phyloP scores from a whole-genome alignment of 2,113 vertebrate genomes.

The Alces alces region DNA sequence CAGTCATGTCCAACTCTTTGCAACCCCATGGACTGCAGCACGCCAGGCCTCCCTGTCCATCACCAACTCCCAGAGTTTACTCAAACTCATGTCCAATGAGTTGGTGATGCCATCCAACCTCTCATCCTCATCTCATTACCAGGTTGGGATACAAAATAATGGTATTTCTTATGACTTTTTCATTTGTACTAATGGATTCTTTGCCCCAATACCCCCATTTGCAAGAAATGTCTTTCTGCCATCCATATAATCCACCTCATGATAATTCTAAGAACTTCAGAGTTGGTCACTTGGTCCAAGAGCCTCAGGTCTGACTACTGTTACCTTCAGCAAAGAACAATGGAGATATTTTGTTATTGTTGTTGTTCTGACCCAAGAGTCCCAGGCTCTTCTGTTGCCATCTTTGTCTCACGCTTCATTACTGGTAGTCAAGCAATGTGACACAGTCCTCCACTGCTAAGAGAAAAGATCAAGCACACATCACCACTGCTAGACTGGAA shows the following conservation, averaged over 20 bases:
- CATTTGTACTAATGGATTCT: neutral
- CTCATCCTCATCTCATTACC: neutral
- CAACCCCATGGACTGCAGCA: neutral
- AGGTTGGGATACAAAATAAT: constrained; percentile 32
- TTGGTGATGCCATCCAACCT: neutral
- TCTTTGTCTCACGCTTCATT: neutral
- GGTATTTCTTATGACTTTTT: neutral
- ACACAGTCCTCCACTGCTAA: neutral
- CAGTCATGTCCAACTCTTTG: neutral
- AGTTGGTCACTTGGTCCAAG: neutral
- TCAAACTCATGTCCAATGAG: neutral
- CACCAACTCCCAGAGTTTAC: neutral
- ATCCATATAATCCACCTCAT: neutral
- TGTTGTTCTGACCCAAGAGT: neutral
- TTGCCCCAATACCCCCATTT: neutral
- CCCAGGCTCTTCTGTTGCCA: neutral
- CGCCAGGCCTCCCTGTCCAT: neutral
- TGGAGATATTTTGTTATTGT: neutral
- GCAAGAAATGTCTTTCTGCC: neutral
- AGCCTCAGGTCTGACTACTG: neutral
- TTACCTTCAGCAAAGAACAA: neutral
- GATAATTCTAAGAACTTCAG: neutral
- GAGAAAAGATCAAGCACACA: neutral
- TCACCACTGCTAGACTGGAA: neutral
- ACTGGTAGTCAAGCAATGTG: neutral